Evolutionary conservation across 2,797 vertebrate species (phyloP), one percentile per base, ranked within the genome.

Genomic region (Ciconia nigra): DNA sequence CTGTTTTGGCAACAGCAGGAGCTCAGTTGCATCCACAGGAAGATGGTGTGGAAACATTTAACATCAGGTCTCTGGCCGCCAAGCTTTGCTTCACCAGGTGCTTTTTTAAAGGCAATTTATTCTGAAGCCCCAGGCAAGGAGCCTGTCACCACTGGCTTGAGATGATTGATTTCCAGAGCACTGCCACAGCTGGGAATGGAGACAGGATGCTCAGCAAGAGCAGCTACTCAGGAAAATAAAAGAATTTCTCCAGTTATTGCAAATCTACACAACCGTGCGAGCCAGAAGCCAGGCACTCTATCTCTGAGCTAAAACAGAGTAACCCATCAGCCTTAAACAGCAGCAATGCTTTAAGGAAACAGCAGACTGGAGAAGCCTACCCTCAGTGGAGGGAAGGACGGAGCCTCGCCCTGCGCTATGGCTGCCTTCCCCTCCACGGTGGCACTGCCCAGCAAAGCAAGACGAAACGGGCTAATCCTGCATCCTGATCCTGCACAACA

Each of bases 81-180:
- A 37, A 47, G 47, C 62, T 78, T 61, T 80, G 41, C 72, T 95
- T 54, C 46, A 54, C 71, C 72, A 33, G 71, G 70, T 91, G 87
- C 54, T 87, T 92, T 92, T 81, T 51, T 33, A 80, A 94, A 95
- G 39, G 54, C 61, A 26, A 84, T 83, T 94, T 80, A 70, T 90
- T 70, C 46, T 41, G 73, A 83, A 94, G 87, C 49, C 66, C 20
- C 44, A 83, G 61, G 90, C 8, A 2, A 91, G 65, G 59, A 86
- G 49, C 44, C 86, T 89, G 85, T 84, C 93, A 84, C 73, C 80
- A 51, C 33, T 22, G 54, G 61, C 80, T 82, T 0, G 4, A 51
- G 80, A 35, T 72, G 89, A 93, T 12, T 39, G 81, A 92, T 89
- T 84, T 62, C 70, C 73, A 72, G 44, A 80, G 82, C 42, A 12